Conservation (phyloP, 1,140 invertebrate species). For the Pseudomyrmex concolor region DNA sequence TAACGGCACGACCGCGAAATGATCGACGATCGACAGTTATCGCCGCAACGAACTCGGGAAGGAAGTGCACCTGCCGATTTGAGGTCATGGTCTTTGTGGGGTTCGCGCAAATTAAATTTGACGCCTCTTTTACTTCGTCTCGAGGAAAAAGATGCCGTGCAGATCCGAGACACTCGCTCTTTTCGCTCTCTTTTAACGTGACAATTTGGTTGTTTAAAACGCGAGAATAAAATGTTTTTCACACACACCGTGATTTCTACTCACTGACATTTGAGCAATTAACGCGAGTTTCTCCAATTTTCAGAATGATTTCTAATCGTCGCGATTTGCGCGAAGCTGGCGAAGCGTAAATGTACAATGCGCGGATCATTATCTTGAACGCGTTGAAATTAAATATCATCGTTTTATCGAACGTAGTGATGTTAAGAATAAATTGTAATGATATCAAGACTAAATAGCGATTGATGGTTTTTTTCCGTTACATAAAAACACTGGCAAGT, state of each 20-base stretch:
- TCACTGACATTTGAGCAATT: slow-evolving; percentile 61
- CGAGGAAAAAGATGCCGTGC: not conserved
- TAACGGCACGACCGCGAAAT: slow-evolving; percentile 56
- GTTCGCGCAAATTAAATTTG: slow-evolving; percentile 50
- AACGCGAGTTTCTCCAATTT: slow-evolving; percentile 53
- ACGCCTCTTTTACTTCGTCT: slow-evolving; percentile 61
- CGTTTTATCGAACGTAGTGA: not conserved
- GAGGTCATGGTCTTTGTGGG: slow-evolving; percentile 59
- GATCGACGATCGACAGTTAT: slow-evolving; percentile 69
- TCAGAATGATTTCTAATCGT: slow-evolving; percentile 26
- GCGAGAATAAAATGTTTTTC: not conserved
- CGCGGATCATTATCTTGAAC: not conserved
- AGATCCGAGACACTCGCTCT: not conserved
- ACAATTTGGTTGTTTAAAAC: not conserved
- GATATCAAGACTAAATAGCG: too few species aligned
- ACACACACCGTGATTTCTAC: slow-evolving; percentile 36
- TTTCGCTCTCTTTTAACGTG: not conserved
- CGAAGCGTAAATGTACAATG: slow-evolving; percentile 10
- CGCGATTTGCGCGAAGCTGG: slow-evolving; percentile 8
- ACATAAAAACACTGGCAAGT: not conserved
- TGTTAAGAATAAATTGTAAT: not conserved
- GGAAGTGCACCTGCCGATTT: slow-evolving; percentile 70
- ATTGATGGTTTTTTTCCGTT: not conserved
- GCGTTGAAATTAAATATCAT: not conserved
- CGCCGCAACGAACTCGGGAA: slow-evolving; percentile 62